Base-by-base conservation (phyloP, 2,113 vertebrate species). In the Oncorhynchus keta region DNA sequence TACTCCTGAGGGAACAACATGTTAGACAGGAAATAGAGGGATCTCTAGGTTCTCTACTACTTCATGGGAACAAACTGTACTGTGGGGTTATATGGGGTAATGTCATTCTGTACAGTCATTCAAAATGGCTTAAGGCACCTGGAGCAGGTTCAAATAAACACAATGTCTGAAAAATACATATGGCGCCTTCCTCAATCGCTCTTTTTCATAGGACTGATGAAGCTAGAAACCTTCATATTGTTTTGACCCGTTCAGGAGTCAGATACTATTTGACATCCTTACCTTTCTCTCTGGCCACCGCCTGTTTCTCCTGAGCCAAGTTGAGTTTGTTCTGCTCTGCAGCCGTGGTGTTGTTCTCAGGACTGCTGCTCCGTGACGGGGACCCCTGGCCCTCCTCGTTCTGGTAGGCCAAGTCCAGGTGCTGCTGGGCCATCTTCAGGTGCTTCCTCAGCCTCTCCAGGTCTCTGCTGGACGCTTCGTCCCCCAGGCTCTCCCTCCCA, bases 281-380 rank as follows among this genome's bases (percentile, higher is more conserved):
- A 94, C 94, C 94, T 90, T 93, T 93, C 76, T 94, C 94, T 0
- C 91, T 93, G 2, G 86, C 5, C 0, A 88, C 76, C 0, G 87
- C 94, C 67, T 94, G 93, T 76, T 95, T 95, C 77, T 97, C 95
- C 0, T 96, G 95, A 3, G 95, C 95, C 0, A 95, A 90, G 89
- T 97, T 97, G 68, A 96, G 94, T 28, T 95, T 93, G 89, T 96
- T 97, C 92, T 96, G 95, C 86, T 96, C 94, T 0, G 92, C 94
- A 0, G 95, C 94, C 0, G 92, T 92, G 1, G 83, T 87, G 0
- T 95, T 94, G 70, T 92, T 93, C 88, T 95, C 95, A 0, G 95
- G 95, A 81, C 94, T 96, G 92, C 93, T 95, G 89, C 95, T 95
- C 2, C 91, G 90, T 0, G 93, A 92, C 0, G 93, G 93, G 67